These are phyloP conservation scores for Meteorus cinctellus DNA, from an alignment of 2,888 invertebrate genomes.

Conservation along the genomic window DNA sequence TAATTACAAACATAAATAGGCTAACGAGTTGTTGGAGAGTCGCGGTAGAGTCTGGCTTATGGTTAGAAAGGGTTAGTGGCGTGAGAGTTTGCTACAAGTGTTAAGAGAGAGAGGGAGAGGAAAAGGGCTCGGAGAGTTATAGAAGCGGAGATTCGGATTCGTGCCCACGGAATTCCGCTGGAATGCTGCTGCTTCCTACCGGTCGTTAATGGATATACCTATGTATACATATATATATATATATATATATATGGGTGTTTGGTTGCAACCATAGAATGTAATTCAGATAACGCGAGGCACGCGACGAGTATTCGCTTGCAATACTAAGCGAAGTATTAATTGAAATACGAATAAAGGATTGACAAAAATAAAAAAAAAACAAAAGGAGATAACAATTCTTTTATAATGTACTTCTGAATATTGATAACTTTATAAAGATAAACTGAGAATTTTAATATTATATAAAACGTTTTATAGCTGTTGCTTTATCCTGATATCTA, in stretches of 20 bases:
- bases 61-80: constrained; percentile 22
- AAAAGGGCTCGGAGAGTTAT: constrained; percentile 22
- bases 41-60: constrained; percentile 14
- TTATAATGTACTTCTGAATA: too few species aligned
- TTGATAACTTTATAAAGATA: too few species aligned
- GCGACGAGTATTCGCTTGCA: constrained; percentile 38
- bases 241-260: not conserved
- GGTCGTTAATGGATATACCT: constrained; percentile 40
- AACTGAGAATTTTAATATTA: too few species aligned
- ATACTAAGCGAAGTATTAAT: not conserved
- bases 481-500: too few species aligned
- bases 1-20: constrained; percentile 45
- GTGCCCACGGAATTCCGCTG: constrained; percentile 45
- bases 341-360: not conserved
- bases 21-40: constrained; percentile 31
- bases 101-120: not conserved
- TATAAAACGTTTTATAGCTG: too few species aligned
- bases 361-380: not conserved
- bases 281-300: constrained; percentile 44
- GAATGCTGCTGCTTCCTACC: constrained; percentile 45
- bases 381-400: not conserved
- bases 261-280: constrained; percentile 27
- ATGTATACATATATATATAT: constrained; percentile 26
- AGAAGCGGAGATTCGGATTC: constrained; percentile 46
- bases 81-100: constrained; percentile 14